phyloP scores from a whole-genome alignment of 2,113 vertebrate genomes.

The Tragelaphus strepsiceros region DNA sequence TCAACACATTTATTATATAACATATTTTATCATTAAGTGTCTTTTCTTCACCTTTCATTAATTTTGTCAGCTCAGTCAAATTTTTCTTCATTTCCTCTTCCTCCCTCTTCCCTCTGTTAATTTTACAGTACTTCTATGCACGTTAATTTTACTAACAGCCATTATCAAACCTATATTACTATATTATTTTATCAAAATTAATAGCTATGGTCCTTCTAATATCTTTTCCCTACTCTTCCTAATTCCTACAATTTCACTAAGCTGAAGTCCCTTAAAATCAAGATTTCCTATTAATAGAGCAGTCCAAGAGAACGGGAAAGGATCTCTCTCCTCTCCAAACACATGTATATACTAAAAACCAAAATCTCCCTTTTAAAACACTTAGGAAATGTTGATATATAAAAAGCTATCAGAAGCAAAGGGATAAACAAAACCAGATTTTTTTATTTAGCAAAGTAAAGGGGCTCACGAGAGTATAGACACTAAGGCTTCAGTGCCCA shows the following conservation, averaged over 20 bases:
- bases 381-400: neutral
- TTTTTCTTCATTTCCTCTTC: neutral
- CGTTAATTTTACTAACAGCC: neutral
- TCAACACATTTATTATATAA: neutral
- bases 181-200: conserved; percentile 15
- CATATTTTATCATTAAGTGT: neutral
- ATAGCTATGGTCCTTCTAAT: neutral
- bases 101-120: neutral
- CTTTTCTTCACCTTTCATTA: neutral
- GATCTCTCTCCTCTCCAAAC: neutral
- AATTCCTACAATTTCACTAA: neutral
- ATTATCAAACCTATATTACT: neutral
- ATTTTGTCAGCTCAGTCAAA: neutral
- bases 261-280: neutral
- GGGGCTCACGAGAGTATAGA: neutral
- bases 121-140: neutral
- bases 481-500: neutral
- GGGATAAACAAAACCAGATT: neutral
- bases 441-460: neutral
- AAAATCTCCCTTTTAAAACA: neutral
- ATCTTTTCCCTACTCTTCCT: neutral
- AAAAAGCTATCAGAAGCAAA: neutral
- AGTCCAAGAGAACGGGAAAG: neutral
- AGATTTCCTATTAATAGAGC: neutral
- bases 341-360: neutral